Conservation (phyloP, 2,113 vertebrate species). For the pig (Sus scrofa) region DNA sequence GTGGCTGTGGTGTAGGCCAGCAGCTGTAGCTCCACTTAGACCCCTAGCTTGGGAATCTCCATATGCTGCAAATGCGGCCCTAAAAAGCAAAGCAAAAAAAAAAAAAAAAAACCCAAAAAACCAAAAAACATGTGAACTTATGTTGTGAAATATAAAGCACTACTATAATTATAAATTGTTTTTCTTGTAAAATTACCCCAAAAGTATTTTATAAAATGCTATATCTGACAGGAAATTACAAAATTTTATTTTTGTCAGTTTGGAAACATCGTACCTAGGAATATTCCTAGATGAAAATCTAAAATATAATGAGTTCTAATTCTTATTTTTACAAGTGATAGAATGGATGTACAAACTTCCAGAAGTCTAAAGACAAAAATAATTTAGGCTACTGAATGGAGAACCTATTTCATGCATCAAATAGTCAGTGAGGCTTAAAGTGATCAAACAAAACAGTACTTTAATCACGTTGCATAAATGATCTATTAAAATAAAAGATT, state of each 20-base stretch:
- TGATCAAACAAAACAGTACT: not conserved
- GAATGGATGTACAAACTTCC: not conserved
- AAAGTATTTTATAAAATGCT: not conserved
- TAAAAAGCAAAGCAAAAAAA: no score
- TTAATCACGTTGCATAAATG: not conserved
- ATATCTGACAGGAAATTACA: not conserved
- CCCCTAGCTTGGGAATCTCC: no score
- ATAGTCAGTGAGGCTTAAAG: not conserved
- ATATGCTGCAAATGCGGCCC: no score
- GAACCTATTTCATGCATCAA: not conserved
- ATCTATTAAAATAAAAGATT: not conserved
- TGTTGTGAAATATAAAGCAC: conserved; percentile 5
- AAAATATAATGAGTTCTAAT: not conserved
- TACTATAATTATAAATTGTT: not conserved
- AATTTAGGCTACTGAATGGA: not conserved
- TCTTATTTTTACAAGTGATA: conserved; percentile 24
- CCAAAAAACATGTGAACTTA: not conserved
- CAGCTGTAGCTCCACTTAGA: no score
- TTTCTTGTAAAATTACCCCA: not conserved
- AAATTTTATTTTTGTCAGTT: not conserved
- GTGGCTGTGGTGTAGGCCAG: no score
- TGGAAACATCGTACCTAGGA: not conserved
- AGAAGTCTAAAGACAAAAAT: not conserved
- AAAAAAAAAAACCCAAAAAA: no score
- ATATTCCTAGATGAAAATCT: conserved; percentile 4